Percentiles rank a stretch among this genome's conserved stretches.
These are phyloP conservation scores for Aepyceros melampus DNA, from an alignment of 2,113 vertebrate species.

Conservation along the genomic window DNA sequence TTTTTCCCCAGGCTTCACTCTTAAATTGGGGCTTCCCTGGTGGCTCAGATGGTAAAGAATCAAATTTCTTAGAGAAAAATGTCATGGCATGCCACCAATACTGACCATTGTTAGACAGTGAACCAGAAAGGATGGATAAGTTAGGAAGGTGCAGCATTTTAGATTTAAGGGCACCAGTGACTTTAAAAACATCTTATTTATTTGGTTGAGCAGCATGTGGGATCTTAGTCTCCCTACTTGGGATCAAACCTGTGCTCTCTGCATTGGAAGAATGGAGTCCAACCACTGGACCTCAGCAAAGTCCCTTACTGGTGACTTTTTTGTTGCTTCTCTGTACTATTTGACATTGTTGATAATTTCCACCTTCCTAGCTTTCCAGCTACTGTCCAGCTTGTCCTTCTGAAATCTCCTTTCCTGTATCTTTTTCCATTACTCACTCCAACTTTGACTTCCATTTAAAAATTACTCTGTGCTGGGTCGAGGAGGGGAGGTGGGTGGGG, in stretches of 20 bases:
- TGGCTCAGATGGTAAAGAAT: neutral
- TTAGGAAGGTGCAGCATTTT: neutral
- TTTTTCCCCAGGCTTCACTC: neutral
- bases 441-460: neutral
- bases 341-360: neutral
- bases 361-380: neutral
- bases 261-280: neutral
- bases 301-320: neutral
- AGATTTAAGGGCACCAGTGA: neutral
- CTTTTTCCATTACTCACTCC: neutral
- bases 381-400: neutral
- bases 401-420: neutral
- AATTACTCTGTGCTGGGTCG: neutral
- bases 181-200: neutral
- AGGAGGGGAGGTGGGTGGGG: neutral
- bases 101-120: neutral
- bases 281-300: neutral
- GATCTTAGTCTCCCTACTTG: neutral
- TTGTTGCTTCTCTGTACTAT: neutral
- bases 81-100: neutral
- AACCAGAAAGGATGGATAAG: neutral
- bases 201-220: neutral
- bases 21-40: neutral
- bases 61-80: neutral
- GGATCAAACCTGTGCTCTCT: neutral